phyloP scores from a whole-genome alignment of 2,797 vertebrate genomes.

The Sphenopsis melanotis region DNA sequence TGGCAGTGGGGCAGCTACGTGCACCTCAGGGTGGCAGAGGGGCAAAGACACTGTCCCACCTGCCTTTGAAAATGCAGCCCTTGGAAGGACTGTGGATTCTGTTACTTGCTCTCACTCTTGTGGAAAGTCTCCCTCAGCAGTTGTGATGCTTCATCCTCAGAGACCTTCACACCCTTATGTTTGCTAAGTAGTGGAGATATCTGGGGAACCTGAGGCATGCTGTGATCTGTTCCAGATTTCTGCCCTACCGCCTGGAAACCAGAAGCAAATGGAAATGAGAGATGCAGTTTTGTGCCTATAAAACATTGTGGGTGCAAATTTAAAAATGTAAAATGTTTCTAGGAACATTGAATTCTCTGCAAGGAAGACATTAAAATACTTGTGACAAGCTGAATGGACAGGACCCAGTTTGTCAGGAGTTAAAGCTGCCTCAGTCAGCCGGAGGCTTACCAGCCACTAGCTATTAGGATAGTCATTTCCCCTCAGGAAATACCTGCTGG shows the following conservation, averaged over 20 bases:
- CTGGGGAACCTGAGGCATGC: neutral
- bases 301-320: neutral
- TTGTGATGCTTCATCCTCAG: neutral
- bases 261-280: neutral
- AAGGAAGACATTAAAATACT: neutral
- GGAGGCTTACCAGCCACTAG: slow-evolving; percentile 38
- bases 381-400: neutral
- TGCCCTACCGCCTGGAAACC: neutral
- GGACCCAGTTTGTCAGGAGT: slow-evolving; percentile 1
- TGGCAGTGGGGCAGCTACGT: neutral
- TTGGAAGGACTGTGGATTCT: neutral
- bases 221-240: neutral
- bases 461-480: slow-evolving; percentile 53
- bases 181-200: neutral
- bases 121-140: neutral
- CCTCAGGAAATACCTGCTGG: slow-evolving; percentile 67
- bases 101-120: neutral
- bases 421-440: slow-evolving; percentile 40
- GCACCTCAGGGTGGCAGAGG: neutral
- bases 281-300: neutral
- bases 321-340: neutral
- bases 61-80: neutral
- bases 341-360: neutral
- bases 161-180: neutral
- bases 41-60: neutral